These are phyloP conservation scores for Drosophila cognata DNA, from an alignment of 2,888 invertebrate species.

Conservation along the genomic window DNA sequence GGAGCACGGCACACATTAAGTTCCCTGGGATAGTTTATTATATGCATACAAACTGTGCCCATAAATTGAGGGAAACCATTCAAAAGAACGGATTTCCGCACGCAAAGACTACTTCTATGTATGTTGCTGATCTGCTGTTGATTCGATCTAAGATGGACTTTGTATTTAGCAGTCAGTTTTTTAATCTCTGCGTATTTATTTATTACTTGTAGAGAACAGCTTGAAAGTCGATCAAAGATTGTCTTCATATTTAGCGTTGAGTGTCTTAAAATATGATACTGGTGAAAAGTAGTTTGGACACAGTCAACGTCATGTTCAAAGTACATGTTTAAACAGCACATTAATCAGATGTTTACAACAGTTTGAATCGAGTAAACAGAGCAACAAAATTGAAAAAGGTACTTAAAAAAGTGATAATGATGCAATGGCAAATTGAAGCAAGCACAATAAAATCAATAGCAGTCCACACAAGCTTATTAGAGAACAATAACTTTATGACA, in stretches of 20 bases:
- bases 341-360: neutral
- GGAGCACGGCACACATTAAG: slow-evolving; percentile 9
- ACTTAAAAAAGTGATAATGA: neutral
- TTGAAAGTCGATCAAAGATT: neutral
- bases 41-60: neutral
- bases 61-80: neutral
- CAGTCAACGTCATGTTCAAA: neutral
- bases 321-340: neutral
- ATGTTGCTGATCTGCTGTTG: neutral
- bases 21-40: slow-evolving; percentile 16
- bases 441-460: neutral
- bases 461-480: neutral
- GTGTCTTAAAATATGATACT: neutral
- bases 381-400: neutral
- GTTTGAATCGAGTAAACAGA: neutral
- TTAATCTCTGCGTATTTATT: neutral
- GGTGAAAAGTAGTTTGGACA: neutral
- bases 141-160: neutral
- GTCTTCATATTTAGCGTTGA: neutral
- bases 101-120: neutral
- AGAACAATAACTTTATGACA: neutral
- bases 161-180: neutral
- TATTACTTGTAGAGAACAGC: neutral
- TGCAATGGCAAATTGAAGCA: neutral
- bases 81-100: neutral